These are phyloP conservation scores for Nomia melanderi DNA, from an alignment of 1,140 invertebrate genomes.

Conservation along the genomic window DNA sequence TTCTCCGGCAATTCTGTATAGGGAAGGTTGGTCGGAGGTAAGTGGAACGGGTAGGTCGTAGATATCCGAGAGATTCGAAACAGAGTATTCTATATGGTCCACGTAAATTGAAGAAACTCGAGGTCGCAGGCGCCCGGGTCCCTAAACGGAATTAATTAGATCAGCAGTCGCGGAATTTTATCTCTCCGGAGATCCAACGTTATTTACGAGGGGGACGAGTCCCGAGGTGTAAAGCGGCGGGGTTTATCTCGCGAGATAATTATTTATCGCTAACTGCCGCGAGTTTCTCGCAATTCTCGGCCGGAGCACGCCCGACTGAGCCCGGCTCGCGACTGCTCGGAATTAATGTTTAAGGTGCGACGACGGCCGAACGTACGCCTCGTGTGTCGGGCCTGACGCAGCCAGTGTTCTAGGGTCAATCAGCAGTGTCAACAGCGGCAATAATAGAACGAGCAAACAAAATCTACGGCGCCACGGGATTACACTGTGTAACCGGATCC, in stretches of 20 bases:
- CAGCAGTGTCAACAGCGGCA: constrained; percentile 57
- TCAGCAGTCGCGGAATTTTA: background rate
- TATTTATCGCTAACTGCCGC: background rate
- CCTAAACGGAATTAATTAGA: background rate
- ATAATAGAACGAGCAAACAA: constrained; percentile 58
- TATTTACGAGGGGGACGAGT: background rate
- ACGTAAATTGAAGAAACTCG: too few relatives aligned
- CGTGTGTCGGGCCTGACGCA: constrained; percentile 21
- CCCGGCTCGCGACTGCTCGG: background rate
- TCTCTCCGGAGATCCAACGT: background rate
- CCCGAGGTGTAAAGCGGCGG: background rate
- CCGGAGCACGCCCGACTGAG: background rate
- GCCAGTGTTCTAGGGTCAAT: constrained; percentile 54
- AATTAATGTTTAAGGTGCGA: constrained; percentile 32
- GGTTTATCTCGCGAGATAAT: constrained; percentile 7
- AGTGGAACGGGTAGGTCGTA: too few relatives aligned
- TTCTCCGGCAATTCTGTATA: too few relatives aligned
- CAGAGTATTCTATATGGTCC: too few relatives aligned
- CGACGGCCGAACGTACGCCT: constrained; percentile 5
- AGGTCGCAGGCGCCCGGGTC: too few relatives aligned
- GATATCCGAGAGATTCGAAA: too few relatives aligned
- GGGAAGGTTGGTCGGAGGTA: too few relatives aligned
- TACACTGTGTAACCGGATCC: constrained; percentile 34
- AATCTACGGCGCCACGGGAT: constrained; percentile 49
- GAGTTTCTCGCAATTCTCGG: background rate